Percentiles rank a stretch among this genome's conserved stretches.
phyloP scores from a whole-genome alignment of 2,888 invertebrate species.

The Uropetala carovei region DNA sequence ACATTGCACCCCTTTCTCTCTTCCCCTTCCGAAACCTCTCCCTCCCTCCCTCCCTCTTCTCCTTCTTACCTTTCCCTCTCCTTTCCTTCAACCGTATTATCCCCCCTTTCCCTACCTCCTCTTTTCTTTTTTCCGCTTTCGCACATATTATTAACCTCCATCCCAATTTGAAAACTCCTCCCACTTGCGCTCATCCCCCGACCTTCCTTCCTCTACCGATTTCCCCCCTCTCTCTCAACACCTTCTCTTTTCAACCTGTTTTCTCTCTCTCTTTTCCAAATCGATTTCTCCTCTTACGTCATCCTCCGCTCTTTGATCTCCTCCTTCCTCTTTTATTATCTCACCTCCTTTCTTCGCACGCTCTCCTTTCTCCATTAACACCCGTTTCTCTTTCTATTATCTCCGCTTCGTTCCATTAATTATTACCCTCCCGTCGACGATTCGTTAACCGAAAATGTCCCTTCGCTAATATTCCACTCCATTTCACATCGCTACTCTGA shows the following conservation, averaged over 20 bases:
- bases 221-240: neutral
- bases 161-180: neutral
- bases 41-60: neutral
- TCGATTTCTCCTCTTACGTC: neutral
- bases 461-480: too few relatives aligned
- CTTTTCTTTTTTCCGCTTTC: neutral
- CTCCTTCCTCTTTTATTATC: constrained; percentile 20
- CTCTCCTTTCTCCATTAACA: neutral
- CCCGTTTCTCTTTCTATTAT: neutral
- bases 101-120: neutral
- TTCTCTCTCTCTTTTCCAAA: neutral
- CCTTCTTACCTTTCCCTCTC: neutral
- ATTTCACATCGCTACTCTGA: too few relatives aligned
- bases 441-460: neutral
- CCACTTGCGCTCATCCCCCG: neutral
- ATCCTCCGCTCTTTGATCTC: neutral
- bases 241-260: neutral
- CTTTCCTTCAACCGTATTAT: neutral
- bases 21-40: neutral
- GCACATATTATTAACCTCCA: neutral
- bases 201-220: neutral
- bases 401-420: neutral
- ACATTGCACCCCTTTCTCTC: neutral
- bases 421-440: neutral
- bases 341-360: neutral